These are phyloP conservation scores for Anadara kagoshimensis DNA, from an alignment of 1,140 invertebrate genomes.

Conservation along the genomic window DNA sequence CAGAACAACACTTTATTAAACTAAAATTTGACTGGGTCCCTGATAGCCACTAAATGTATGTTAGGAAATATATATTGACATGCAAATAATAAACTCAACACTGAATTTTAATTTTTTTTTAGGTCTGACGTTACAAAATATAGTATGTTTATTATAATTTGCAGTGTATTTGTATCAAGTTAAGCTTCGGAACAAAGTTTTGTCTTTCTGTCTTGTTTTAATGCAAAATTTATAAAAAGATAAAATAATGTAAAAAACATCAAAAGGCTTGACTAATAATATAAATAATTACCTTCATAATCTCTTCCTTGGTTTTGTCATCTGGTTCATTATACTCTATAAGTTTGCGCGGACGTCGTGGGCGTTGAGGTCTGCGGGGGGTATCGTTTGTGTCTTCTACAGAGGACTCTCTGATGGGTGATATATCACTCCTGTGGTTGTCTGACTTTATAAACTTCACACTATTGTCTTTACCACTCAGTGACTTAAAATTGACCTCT, in stretches of 20 bases:
- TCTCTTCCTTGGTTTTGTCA: slow-evolving; percentile 20
- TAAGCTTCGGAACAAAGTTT: too few relatives aligned
- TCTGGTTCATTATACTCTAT: slow-evolving; percentile 63
- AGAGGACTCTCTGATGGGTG: slow-evolving; percentile 22
- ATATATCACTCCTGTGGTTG: slow-evolving; percentile 35
- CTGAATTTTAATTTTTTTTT: too few relatives aligned
- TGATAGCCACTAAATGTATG: too few relatives aligned
- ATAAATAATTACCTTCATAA: not conserved
- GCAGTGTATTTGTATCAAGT: too few relatives aligned
- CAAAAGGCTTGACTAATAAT: not conserved
- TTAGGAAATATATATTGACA: too few relatives aligned
- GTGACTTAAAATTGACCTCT: slow-evolving; percentile 45
- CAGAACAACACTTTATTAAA: too few relatives aligned
- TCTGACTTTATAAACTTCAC: slow-evolving; percentile 62
- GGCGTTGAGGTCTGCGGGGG: slow-evolving; percentile 63
- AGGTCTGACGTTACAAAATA: too few relatives aligned
- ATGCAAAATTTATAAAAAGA: too few relatives aligned
- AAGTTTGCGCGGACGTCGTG: slow-evolving; percentile 52
- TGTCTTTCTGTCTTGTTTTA: too few relatives aligned
- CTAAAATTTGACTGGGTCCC: too few relatives aligned
- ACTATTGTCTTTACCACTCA: slow-evolving; percentile 46
- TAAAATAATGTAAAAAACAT: not conserved
- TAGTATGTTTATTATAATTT: too few relatives aligned
- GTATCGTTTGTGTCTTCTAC: slow-evolving; percentile 32
- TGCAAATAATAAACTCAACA: too few relatives aligned